Evolutionary conservation across 2,113 vertebrate genomes (phyloP), one percentile per base, ranked within the genome.

Genomic region (Pantherophis guttatus): DNA sequence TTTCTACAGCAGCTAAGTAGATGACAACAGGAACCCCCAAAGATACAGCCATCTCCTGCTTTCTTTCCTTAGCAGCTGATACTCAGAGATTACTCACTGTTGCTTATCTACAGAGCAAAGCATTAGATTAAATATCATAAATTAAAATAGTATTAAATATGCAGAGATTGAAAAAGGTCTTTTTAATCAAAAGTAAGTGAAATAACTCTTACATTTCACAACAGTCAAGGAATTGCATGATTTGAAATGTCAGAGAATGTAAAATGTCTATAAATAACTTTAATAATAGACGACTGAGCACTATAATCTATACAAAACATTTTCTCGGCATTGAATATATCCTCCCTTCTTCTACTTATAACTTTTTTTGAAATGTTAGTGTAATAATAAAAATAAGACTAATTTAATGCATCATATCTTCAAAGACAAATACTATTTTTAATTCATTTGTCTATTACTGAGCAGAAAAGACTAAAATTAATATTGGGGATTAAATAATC

Each of bases 381-480:
- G 91, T 26, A 52, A 88, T 59, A 88, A 65, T 57, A 24, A 44
- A 8, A 55, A 48, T 58, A 53, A 39, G 81, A 94, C 95, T 86
- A 87, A 92, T 92, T 59, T 87, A 7, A 87, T 91, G 10, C 62
- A 93, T n/a, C 52, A 29, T 39, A 75, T 90, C n/a, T 89, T 70
- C 33, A 85, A 94, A 70, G 26, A 88, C 8, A 89, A n/a, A 9
- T 39, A 93, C 55, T 91, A 3, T 48, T 94, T 94, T 57, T 93
- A 29, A 94, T 94, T 92, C 90, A 39, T 95, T 91, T 92, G 11
- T 86, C 89, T 59, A n/a, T 1, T 26, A 65, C 62, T 65, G 62
- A 4, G 81, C 1, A 65, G 44, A 65, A 26, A 29, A 85, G 6
- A 81, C 33, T 57, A 89, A 57, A 92, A 58, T 81, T 81, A 89